phyloP scores from a whole-genome alignment of 2,113 vertebrate genomes.

The Candoia aspera region DNA sequence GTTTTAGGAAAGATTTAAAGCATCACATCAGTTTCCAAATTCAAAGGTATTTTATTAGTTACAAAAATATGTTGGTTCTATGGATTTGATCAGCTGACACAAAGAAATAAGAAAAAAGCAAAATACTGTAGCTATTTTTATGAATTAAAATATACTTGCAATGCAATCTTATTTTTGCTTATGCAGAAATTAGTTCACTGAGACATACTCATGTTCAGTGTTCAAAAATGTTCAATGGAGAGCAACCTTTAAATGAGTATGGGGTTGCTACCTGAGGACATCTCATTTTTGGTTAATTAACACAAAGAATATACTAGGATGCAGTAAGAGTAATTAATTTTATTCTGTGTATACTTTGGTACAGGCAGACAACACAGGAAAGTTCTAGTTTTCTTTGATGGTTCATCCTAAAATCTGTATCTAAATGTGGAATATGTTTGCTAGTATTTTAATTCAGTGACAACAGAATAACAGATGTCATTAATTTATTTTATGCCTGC shows the following conservation, averaged over 20 bases:
- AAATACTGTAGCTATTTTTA: not conserved
- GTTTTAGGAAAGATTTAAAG: not conserved
- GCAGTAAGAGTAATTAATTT: not conserved
- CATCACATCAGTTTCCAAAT: not conserved
- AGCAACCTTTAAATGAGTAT: not conserved
- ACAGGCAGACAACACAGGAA: not conserved
- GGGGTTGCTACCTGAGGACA: not conserved
- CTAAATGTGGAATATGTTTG: not conserved
- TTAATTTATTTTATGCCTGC: not conserved
- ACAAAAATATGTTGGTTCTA: slow-evolving; percentile 2
- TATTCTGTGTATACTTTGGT: not conserved
- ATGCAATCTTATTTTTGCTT: not conserved
- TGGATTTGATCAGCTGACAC: not conserved
- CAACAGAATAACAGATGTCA: not conserved
- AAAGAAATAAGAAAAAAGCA: not conserved
- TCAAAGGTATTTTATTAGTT: slow-evolving; percentile 23
- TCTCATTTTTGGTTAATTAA: not conserved
- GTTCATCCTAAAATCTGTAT: not conserved
- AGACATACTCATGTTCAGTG: not conserved
- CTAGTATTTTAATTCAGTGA: not conserved
- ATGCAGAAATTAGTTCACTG: not conserved
- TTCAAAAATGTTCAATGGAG: not conserved
- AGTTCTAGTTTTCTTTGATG: not conserved
- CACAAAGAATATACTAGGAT: not conserved
- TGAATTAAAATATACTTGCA: not conserved